A percentile compares a stretch with the other conserved stretches of the same genome.
Conservation (phyloP, 2,797 vertebrate genomes). For the Sebastes itinus region DNA sequence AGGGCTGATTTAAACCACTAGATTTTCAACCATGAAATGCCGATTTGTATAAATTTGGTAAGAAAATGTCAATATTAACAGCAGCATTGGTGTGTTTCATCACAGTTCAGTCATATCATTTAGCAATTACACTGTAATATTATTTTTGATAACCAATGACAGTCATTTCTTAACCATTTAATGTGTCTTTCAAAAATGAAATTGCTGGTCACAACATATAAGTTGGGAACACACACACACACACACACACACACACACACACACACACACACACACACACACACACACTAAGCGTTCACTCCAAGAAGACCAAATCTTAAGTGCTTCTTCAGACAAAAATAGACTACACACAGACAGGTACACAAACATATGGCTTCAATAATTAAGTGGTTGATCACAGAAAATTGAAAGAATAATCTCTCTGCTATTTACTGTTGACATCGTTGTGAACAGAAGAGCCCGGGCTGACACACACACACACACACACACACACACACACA, state of each 20-base stretch:
- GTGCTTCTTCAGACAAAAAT: not conserved
- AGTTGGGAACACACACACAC: not conserved
- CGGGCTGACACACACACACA: not conserved
- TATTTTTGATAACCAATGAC: not conserved
- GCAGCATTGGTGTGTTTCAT: not conserved
- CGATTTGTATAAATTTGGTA: not conserved
- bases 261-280: not conserved
- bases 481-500: not conserved
- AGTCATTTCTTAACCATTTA: not conserved
- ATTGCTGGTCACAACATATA: not conserved
- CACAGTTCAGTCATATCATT: no score
- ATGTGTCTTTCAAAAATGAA: not conserved
- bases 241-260: no score
- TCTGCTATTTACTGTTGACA: constrained; percentile 58
- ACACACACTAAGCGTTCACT: not conserved
- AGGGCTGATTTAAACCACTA: not conserved
- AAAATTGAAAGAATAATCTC: constrained; percentile 54
- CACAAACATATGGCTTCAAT: constrained; percentile 38
- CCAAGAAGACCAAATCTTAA: constrained; percentile 5
- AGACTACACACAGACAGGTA: not conserved
- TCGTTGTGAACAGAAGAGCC: constrained; percentile 63
- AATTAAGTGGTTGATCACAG: constrained; percentile 66
- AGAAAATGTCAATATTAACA: not conserved
- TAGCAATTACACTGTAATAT: no score
- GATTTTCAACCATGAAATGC: not conserved